Percentiles rank a stretch among this genome's conserved stretches.
Evolutionary conservation across 2,113 vertebrate genomes (phyloP).

Genomic region (Salminus brasiliensis): DNA sequence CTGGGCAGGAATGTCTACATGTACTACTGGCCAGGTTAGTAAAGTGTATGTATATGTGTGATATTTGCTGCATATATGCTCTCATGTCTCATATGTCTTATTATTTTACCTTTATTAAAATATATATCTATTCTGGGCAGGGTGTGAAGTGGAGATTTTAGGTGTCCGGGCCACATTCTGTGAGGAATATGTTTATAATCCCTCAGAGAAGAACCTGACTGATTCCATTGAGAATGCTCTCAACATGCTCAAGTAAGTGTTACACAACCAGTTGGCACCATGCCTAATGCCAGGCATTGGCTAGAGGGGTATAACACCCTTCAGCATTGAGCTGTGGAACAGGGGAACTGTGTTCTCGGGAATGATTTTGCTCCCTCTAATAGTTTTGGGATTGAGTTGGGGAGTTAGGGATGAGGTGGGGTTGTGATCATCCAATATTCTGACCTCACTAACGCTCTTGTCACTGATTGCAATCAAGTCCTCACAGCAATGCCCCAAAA

Average conservation of each 20-base stretch:
- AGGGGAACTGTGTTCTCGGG: too few relatives aligned
- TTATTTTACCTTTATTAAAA: not conserved
- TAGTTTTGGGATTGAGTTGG: too few relatives aligned
- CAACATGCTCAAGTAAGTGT: slow-evolving; percentile 78
- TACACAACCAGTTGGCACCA: not conserved
- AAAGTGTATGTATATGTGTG: not conserved
- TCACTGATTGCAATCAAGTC: too few relatives aligned
- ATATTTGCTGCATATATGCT: slow-evolving; percentile 3
- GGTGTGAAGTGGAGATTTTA: slow-evolving; percentile 93
- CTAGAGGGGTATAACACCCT: too few relatives aligned
- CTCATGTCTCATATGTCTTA: too few relatives aligned
- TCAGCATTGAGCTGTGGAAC: too few relatives aligned
- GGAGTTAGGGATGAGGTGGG: too few relatives aligned
- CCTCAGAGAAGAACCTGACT: slow-evolving; percentile 81
- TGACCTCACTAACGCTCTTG: too few relatives aligned
- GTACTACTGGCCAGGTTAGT: slow-evolving; percentile 93
- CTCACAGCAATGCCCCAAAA: too few relatives aligned
- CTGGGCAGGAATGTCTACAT: slow-evolving; percentile 84
- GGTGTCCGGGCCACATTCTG: slow-evolving; percentile 85
- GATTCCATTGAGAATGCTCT: slow-evolving; percentile 82
- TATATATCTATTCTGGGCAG: slow-evolving; percentile 62
- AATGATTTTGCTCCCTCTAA: too few relatives aligned
- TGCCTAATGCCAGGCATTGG: not conserved
- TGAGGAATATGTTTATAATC: slow-evolving; percentile 83
- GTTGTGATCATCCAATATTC: too few relatives aligned